These are phyloP conservation scores for Cinara cedri DNA, from an alignment of 2,888 invertebrate species.

Conservation along the genomic window DNA sequence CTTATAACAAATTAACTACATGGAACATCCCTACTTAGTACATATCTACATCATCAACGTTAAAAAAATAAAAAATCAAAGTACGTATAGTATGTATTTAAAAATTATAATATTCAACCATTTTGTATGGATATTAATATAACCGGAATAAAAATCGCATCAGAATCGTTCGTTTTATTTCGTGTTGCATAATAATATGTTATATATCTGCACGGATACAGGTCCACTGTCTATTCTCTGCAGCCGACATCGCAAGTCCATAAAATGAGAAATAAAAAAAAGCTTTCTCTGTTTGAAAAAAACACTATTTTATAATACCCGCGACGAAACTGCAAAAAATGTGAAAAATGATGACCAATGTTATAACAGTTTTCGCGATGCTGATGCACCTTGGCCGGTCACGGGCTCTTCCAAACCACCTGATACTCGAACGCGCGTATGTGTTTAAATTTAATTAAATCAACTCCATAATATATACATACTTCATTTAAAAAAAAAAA, in stretches of 20 bases:
- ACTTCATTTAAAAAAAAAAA: constrained; percentile 16
- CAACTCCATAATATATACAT: neutral
- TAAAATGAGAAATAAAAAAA: neutral
- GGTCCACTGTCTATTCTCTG: no score
- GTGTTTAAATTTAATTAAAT: constrained; percentile 44
- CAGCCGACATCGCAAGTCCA: neutral
- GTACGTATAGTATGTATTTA: no score
- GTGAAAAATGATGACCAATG: neutral
- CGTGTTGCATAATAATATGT: no score
- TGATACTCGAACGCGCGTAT: constrained; percentile 4
- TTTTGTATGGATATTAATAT: no score
- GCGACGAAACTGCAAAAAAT: neutral
- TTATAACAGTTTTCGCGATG: neutral
- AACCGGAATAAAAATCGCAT: no score
- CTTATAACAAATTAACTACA: no score
- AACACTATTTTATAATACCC: constrained; percentile 12
- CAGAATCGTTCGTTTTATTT: no score
- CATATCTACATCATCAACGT: no score
- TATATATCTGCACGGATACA: no score
- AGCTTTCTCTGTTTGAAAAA: neutral
- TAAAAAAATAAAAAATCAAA: no score
- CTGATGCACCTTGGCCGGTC: constrained; percentile 4
- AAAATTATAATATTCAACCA: no score
- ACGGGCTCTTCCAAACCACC: constrained; percentile 28
- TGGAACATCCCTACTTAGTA: no score